These are phyloP conservation scores for Tarsius wallacei DNA, from an alignment of 2,797 vertebrate species.

Conservation along the genomic window DNA sequence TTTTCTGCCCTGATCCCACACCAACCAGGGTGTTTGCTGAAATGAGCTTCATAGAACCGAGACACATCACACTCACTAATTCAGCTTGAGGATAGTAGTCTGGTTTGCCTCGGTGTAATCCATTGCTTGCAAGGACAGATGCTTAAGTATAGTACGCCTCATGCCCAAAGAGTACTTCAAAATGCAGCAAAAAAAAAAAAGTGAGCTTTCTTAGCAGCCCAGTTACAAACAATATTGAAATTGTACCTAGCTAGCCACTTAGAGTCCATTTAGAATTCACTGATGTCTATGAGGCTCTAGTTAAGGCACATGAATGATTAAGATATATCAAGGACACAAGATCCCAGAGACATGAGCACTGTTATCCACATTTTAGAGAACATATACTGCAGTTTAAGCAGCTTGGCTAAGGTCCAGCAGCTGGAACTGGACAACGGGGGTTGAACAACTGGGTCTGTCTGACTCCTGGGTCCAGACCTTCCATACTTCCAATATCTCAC, in stretches of 20 bases:
- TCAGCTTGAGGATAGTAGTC: rapidly evolving
- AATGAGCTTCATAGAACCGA: not conserved
- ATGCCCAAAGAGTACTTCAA: not conserved
- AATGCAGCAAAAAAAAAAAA: not conserved
- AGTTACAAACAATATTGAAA: not conserved
- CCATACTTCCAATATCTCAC: not conserved
- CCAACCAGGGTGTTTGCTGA: not conserved
- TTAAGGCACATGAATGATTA: not conserved
- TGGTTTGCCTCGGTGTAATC: rapidly evolving
- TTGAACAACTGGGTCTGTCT: not conserved
- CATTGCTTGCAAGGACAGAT: not conserved
- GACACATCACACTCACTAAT: not conserved
- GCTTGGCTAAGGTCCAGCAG: not conserved
- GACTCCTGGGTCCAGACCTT: not conserved
- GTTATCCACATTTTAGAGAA: not conserved
- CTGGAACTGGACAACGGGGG: rapidly evolving
- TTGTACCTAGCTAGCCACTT: not conserved
- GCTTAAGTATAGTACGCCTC: not conserved
- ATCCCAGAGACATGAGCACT: not conserved
- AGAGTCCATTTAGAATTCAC: slow-evolving; percentile 13
- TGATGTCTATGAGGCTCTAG: not conserved
- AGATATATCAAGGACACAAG: not conserved
- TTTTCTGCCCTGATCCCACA: not conserved
- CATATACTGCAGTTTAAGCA: not conserved
- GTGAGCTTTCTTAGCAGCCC: not conserved